Base-by-base conservation (phyloP, 2,888 invertebrate genomes). In the Lutraria lutraria region DNA sequence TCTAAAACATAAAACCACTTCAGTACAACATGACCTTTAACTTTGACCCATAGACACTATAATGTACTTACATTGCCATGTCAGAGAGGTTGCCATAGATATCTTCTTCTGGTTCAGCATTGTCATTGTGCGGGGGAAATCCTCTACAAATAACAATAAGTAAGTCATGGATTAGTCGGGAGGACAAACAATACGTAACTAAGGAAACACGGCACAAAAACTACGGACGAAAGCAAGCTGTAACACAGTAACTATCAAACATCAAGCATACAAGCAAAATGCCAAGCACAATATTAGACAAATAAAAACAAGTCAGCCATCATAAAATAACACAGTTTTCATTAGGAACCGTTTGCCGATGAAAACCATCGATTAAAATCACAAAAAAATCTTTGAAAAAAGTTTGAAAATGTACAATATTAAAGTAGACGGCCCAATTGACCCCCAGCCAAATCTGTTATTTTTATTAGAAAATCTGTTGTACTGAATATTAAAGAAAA, bases 21-120 rank as follows among this genome's bases (percentile, higher is more conserved):
- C 76, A 19, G 29, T 25, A 76, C 31, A 31, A 15, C 15, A 25
- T 79, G 81, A 83, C 84, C 81, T 84, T 88, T 81, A 84, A 53
- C 81, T 81, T 56, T 82, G 82, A 54, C 81, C 81, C 25, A 25
- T 19, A 81, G 80, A 53, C 43, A 76, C 25, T 53, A 31, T 76
- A 12, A 25, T 68, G 79, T 93, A 95, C 96, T 95, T 91, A 96
- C 95, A 95, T 93, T 63, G 96, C 96, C 92, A 96, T 93, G 68
- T 97, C 97, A 85, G 96, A 96, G 81, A 97, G 94, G 91, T 96
- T 96, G 88, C 96, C 96, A 93, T 97, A 97, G 89, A 97, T 97
- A 89, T 97, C 97, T 80, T 97, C 97, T 76, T 94, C 95, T 79
- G 94, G 94, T 87, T 94, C 94, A 25, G 90, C 88, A 87, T 91